phyloP scores from a whole-genome alignment of 1,140 invertebrate species.

The Ericerus pela region DNA sequence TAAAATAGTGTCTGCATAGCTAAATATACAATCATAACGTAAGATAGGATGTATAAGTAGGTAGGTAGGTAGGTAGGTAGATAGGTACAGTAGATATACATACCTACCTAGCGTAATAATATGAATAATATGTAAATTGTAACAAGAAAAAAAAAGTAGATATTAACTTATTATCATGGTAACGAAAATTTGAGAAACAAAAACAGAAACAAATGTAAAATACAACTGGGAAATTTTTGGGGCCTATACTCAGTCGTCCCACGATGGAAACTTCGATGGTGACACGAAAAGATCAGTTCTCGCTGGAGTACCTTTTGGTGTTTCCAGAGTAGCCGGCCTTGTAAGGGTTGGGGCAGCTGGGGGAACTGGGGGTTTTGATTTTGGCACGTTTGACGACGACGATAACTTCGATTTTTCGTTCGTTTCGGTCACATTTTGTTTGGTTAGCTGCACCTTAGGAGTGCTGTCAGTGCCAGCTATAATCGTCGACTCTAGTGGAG shows the following conservation, averaged over 20 bases:
- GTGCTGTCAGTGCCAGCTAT: slow-evolving; percentile 20
- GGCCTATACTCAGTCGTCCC: no score
- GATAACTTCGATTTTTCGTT: slow-evolving; percentile 21
- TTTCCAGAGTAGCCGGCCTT: slow-evolving; percentile 21
- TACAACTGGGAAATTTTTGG: background rate
- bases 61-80: no score
- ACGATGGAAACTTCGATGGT: slow-evolving; percentile 34
- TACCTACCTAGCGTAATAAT: no score
- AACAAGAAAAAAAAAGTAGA: no score
- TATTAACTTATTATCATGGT: no score
- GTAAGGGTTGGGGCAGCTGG: slow-evolving; percentile 25
- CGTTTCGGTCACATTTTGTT: slow-evolving; percentile 34
- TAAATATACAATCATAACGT: no score
- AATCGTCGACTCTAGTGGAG: slow-evolving; percentile 28
- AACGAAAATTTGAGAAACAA: background rate
- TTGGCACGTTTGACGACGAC: slow-evolving; percentile 14
- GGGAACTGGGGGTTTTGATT: slow-evolving; percentile 16
- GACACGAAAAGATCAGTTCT: slow-evolving; percentile 31
- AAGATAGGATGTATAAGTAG: no score
- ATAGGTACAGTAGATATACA: no score
- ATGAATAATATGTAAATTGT: no score
- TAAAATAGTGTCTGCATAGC: no score
- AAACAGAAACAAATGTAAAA: slow-evolving; percentile 3
- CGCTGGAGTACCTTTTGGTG: slow-evolving; percentile 30
- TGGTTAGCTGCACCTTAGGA: slow-evolving; percentile 20